phyloP scores from a whole-genome alignment of 1,140 invertebrate species.

The Bombus superbus region DNA sequence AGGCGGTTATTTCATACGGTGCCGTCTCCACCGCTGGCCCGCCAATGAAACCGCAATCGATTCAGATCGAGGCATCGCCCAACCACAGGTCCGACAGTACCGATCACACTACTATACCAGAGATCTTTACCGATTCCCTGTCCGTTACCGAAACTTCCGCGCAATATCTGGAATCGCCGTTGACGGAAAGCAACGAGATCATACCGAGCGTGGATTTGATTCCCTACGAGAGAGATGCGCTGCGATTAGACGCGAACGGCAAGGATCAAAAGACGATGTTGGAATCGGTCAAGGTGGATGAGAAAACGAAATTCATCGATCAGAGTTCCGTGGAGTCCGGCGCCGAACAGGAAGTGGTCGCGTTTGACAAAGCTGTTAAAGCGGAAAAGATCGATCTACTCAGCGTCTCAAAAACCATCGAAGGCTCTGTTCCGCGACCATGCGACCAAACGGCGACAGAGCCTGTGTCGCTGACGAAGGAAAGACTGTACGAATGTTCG shows the following conservation, averaged over 20 bases:
- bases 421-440: neutral
- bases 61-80: constrained; percentile 69
- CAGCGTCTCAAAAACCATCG: constrained; percentile 8
- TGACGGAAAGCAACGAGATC: constrained; percentile 79
- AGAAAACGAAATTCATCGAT: constrained; percentile 76
- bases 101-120: constrained; percentile 76
- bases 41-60: constrained; percentile 58
- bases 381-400: constrained; percentile 31
- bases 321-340: constrained; percentile 76
- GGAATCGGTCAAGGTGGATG: constrained; percentile 66
- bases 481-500: neutral
- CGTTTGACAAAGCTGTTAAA: neutral
- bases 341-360: constrained; percentile 64
- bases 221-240: constrained; percentile 73
- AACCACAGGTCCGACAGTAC: constrained; percentile 78
- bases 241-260: constrained; percentile 13
- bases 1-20: neutral
- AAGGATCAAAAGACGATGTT: constrained; percentile 36
- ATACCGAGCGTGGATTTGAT: constrained; percentile 74
- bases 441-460: neutral
- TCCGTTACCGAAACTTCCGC: constrained; percentile 80
- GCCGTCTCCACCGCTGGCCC: neutral
- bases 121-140: constrained; percentile 77
- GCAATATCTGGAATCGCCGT: constrained; percentile 78
- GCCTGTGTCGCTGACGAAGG: no score